Evolutionary conservation across 2,797 vertebrate species (phyloP).

Genomic region (Distichodus sexfasciatus): DNA sequence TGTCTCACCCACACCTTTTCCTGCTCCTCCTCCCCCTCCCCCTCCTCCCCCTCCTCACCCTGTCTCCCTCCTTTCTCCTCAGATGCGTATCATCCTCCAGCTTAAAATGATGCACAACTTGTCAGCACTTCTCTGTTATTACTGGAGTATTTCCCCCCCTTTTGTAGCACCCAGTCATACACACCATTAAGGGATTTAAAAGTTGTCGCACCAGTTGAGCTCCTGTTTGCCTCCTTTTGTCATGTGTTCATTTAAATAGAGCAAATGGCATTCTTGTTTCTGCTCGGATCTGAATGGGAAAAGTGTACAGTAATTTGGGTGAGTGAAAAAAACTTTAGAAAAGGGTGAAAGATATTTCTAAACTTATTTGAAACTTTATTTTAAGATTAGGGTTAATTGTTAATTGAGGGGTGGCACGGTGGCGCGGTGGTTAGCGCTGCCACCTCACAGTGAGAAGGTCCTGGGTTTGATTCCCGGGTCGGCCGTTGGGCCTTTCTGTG

Average conservation of each 20-base stretch:
- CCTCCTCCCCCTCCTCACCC: background rate
- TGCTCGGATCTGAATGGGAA: background rate
- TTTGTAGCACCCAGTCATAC: conserved; percentile 8
- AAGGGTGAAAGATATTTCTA: no score
- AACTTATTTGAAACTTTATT: no score
- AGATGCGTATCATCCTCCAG: conserved; percentile 4
- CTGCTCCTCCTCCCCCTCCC: background rate
- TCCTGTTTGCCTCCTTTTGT: conserved; percentile 16
- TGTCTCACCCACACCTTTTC: conserved; percentile 7
- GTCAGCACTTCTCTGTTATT: conserved; percentile 25
- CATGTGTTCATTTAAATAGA: background rate
- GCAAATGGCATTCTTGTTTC: background rate
- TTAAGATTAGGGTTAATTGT: no score
- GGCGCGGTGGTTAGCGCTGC: no score
- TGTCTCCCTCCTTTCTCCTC: background rate
- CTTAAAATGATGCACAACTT: conserved; percentile 37
- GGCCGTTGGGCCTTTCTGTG: no score
- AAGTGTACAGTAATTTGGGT: background rate
- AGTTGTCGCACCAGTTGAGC: background rate
- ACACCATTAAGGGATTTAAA: conserved; percentile 5
- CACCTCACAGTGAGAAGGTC: no score
- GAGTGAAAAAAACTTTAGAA: no score
- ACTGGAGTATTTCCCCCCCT: background rate
- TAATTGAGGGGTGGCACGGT: no score
- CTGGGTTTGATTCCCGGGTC: no score